Conservation (phyloP, 2,113 vertebrate genomes). For the Struthio camelus region DNA sequence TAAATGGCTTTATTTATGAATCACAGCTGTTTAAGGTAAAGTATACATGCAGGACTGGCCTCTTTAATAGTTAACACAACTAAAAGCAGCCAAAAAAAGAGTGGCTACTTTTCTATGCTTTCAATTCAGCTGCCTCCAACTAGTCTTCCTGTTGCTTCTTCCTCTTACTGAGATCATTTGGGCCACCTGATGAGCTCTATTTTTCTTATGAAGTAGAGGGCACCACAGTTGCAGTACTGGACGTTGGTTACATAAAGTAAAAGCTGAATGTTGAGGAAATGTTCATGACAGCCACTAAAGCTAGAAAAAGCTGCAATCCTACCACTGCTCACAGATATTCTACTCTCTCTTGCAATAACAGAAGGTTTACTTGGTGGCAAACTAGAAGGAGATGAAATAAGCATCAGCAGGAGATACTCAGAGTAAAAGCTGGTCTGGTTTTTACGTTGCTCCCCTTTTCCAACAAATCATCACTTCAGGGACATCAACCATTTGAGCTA, state of each 20-base stretch:
- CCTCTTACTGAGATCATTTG: not conserved
- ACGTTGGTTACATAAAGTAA: not conserved
- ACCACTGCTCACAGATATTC: accelerated
- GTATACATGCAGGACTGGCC: not conserved
- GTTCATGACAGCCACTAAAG: not conserved
- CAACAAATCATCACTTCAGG: not conserved
- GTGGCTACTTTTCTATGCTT: not conserved
- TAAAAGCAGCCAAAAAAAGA: not conserved
- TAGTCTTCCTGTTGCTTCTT: not conserved
- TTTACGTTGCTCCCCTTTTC: not conserved
- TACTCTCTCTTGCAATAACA: accelerated
- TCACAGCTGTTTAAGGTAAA: not conserved
- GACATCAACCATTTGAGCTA: not conserved
- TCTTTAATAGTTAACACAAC: not conserved
- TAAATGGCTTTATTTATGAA: not conserved
- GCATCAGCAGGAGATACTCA: not conserved
- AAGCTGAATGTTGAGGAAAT: not conserved
- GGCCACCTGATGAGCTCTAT: not conserved
- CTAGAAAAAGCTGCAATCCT: not conserved
- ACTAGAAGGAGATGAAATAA: not conserved
- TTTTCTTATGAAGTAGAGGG: not conserved
- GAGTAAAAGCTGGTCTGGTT: not conserved
- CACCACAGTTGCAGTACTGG: not conserved
- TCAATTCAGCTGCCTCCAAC: not conserved
- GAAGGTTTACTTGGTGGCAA: not conserved